These are phyloP conservation scores for Scrobipalpa costella DNA, from an alignment of 2,888 invertebrate genomes.

Conservation along the genomic window DNA sequence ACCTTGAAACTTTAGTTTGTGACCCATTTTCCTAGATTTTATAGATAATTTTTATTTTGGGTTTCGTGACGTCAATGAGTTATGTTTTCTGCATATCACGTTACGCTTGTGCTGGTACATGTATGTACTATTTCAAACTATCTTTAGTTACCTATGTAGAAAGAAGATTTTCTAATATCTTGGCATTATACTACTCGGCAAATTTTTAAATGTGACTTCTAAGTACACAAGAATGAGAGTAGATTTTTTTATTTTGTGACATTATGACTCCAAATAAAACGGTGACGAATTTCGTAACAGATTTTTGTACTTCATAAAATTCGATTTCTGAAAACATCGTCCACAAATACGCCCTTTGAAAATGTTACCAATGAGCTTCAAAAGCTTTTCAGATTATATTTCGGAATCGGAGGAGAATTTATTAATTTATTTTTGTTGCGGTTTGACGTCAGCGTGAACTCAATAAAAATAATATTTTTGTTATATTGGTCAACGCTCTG, in stretches of 20 bases:
- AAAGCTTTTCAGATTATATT: not conserved
- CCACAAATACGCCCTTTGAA: not conserved
- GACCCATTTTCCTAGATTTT: slow-evolving; percentile 46
- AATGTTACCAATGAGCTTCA: not conserved
- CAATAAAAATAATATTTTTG: slow-evolving; percentile 18
- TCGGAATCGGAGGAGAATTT: not conserved
- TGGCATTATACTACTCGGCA: no score
- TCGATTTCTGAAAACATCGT: no score
- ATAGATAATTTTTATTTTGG: slow-evolving; percentile 23
- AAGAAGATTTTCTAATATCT: no score
- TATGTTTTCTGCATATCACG: not conserved
- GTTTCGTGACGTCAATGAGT: slow-evolving; percentile 19
- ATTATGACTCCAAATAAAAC: no score
- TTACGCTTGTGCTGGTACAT: not conserved
- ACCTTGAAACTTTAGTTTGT: slow-evolving; percentile 43
- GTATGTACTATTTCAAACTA: not conserved
- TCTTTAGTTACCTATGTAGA: no score
- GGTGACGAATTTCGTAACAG: no score
- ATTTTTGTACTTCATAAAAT: no score
- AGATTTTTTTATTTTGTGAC: no score
- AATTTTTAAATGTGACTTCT: no score
- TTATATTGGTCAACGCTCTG: slow-evolving; percentile 21
- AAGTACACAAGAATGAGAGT: no score
- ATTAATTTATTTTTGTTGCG: not conserved
- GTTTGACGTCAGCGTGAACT: slow-evolving; percentile 17